Percentiles rank a stretch among this genome's conserved stretches.
phyloP scores from a whole-genome alignment of 2,113 vertebrate species.

The Furnarius figulus region DNA sequence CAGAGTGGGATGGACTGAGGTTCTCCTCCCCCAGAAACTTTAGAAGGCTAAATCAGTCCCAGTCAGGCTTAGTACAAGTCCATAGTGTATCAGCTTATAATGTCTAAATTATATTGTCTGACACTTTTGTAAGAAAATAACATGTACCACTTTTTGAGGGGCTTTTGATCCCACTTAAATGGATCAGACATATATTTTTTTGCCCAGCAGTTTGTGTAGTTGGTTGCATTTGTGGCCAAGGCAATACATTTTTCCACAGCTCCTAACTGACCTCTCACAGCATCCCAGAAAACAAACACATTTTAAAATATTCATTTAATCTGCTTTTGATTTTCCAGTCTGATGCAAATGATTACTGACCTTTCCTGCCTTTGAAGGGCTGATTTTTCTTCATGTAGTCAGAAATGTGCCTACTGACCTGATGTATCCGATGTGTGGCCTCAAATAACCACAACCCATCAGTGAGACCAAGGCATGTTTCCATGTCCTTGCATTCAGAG shows the following conservation, averaged over 20 bases:
- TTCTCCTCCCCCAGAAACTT: neutral
- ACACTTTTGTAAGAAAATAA: neutral
- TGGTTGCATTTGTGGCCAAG: neutral
- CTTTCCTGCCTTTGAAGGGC: neutral
- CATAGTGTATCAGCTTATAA: fast-evolving
- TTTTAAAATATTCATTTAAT: neutral
- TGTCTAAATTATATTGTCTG: neutral
- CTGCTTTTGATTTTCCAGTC: neutral
- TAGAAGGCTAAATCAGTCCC: neutral
- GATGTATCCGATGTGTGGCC: neutral
- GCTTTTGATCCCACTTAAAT: neutral
- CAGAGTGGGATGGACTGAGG: neutral
- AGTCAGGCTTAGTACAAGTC: neutral
- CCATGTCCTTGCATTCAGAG: neutral
- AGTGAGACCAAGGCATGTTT: neutral
- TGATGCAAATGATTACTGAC: neutral
- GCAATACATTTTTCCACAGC: neutral
- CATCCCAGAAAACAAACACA: neutral
- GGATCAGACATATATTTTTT: neutral
- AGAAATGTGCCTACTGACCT: neutral
- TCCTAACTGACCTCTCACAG: neutral
- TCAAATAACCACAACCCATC: neutral
- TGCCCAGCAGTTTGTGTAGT: neutral
- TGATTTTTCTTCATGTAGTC: neutral
- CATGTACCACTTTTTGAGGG: neutral